Percentiles rank a stretch among this genome's conserved stretches.
Conservation (phyloP, 1,140 invertebrate genomes). For the Neotoxoptera formosana region DNA sequence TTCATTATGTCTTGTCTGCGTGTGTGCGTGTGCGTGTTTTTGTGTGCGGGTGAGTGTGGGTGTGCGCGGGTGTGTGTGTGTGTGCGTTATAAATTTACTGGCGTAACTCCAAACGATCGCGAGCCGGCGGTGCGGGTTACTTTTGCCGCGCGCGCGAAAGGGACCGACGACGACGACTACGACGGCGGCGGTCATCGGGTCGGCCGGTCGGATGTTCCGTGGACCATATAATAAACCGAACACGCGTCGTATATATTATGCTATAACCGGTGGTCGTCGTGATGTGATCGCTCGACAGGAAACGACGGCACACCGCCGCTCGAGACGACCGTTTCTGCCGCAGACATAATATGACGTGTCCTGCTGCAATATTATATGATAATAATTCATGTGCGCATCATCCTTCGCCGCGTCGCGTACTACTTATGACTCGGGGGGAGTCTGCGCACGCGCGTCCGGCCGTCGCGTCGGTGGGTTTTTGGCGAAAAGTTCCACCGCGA, state of each 20-base stretch:
- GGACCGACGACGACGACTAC: neutral
- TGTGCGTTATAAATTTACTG: conserved; percentile 55
- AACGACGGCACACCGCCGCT: neutral
- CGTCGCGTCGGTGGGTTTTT: neutral
- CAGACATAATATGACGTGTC: neutral
- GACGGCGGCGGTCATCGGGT: neutral
- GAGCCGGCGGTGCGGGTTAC: neutral
- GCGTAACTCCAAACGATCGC: conserved; percentile 35
- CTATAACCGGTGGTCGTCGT: neutral
- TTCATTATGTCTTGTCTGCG: conserved; percentile 57
- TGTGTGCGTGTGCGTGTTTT: neutral
- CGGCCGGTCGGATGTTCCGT: conserved; percentile 15
- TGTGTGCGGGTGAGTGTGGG: neutral
- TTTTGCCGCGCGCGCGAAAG: neutral
- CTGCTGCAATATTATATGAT: too few species aligned
- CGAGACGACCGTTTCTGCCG: neutral
- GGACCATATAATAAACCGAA: conserved; percentile 45
- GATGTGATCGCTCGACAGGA: neutral
- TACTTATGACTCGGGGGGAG: neutral
- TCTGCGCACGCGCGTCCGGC: neutral
- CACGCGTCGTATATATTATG: neutral
- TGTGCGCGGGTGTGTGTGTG: neutral
- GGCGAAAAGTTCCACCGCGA: neutral
- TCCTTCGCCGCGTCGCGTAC: neutral
- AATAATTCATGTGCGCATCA: too few species aligned